A percentile compares a stretch with the other conserved stretches of the same genome.
Conservation (phyloP, 2,113 vertebrate species). For the Osmerus eperlanus region DNA sequence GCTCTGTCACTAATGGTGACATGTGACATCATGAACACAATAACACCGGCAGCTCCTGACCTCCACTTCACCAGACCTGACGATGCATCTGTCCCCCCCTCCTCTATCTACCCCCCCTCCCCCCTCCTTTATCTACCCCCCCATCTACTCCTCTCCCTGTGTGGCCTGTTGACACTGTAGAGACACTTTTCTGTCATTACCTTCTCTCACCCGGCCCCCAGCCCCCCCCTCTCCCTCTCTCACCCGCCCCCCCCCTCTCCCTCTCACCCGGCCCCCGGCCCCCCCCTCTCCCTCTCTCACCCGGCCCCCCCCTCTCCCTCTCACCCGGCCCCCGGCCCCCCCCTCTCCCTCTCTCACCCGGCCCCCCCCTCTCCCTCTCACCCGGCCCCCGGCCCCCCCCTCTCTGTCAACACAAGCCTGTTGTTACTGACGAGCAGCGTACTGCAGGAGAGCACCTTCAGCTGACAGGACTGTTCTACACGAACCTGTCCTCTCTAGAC, state of each 20-base stretch:
- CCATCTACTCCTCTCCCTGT: background rate
- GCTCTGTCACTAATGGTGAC: constrained; percentile 26
- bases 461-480: constrained; percentile 18
- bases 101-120: constrained; percentile 18
- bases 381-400: background rate
- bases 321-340: background rate
- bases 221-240: too few species aligned
- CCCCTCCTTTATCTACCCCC: background rate
- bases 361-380: background rate
- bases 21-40: constrained; percentile 34
- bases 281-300: background rate
- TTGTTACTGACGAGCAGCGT: background rate
- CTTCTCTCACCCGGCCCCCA: background rate
- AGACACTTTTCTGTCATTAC: constrained; percentile 9
- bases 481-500: constrained; percentile 15
- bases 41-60: constrained; percentile 18
- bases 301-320: background rate
- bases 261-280: background rate
- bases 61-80: background rate
- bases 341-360: background rate
- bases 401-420: constrained; percentile 12
- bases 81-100: constrained; percentile 18
- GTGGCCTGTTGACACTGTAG: background rate
- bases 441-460: background rate
- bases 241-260: background rate